Conservation (phyloP, 2,113 vertebrate species). For the Cairina moschata region DNA sequence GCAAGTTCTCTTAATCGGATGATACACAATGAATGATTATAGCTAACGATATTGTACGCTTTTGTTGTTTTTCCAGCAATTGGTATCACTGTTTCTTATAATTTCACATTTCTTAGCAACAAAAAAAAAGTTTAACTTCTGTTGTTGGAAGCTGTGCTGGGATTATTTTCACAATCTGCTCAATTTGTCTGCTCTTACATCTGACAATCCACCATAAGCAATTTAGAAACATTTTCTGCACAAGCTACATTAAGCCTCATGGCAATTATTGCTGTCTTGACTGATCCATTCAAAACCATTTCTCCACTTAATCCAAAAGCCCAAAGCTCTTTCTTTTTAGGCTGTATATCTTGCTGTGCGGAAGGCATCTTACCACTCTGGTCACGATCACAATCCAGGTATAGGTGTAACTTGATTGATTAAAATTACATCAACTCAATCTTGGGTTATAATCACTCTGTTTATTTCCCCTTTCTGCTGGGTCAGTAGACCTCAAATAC, state of each 20-base stretch:
- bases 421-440: background rate
- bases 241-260: slow-evolving; percentile 41
- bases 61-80: slow-evolving; percentile 36
- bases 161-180: slow-evolving; percentile 62
- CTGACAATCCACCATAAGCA: slow-evolving; percentile 53
- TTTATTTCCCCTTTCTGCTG: background rate
- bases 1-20: slow-evolving; percentile 26
- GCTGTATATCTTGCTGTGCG: background rate
- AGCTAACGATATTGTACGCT: background rate
- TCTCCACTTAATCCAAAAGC: slow-evolving; percentile 21
- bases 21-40: background rate
- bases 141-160: slow-evolving; percentile 48
- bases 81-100: background rate
- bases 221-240: slow-evolving; percentile 53
- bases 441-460: background rate
- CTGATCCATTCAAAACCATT: slow-evolving; percentile 50
- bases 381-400: background rate
- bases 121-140: slow-evolving; percentile 46
- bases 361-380: background rate
- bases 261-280: slow-evolving; percentile 50
- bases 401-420: background rate
- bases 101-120: slow-evolving; percentile 55
- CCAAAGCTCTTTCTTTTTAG: slow-evolving; percentile 5
- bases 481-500: background rate
- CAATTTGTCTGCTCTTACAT: slow-evolving; percentile 50